These are phyloP conservation scores for Dicerorhinus sumatrensis DNA, from an alignment of 2,113 vertebrate genomes.

Conservation along the genomic window DNA sequence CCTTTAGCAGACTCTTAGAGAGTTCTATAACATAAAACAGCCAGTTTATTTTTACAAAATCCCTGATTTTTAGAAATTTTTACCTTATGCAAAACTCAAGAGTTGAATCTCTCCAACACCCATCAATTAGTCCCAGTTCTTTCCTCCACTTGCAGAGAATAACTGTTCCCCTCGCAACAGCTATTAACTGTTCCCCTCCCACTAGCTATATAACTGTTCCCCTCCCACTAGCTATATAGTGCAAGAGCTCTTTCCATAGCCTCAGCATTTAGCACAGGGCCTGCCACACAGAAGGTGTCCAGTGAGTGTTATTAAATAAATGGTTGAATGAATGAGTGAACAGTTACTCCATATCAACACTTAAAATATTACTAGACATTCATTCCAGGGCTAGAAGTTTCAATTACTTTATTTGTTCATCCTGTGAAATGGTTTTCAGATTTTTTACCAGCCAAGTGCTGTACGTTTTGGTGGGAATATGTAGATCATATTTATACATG, in stretches of 20 bases:
- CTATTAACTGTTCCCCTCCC: neutral
- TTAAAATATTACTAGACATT: neutral
- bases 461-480: neutral
- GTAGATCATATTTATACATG: neutral
- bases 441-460: neutral
- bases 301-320: neutral
- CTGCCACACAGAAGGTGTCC: neutral
- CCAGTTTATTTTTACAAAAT: neutral
- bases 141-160: neutral
- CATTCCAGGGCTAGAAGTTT: constrained; percentile 4
- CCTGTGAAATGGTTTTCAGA: neutral
- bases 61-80: neutral
- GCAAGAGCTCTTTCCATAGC: neutral
- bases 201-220: too few relatives aligned
- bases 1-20: neutral
- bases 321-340: neutral
- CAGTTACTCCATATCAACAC: neutral
- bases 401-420: constrained; percentile 8
- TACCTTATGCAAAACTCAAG: neutral
- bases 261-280: neutral
- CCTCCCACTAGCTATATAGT: neutral
- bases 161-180: neutral
- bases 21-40: neutral
- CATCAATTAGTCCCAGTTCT: neutral
- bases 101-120: neutral